Evolutionary conservation across 2,888 invertebrate species (phyloP).

Genomic region (Pycnomerus fuliginosus): DNA sequence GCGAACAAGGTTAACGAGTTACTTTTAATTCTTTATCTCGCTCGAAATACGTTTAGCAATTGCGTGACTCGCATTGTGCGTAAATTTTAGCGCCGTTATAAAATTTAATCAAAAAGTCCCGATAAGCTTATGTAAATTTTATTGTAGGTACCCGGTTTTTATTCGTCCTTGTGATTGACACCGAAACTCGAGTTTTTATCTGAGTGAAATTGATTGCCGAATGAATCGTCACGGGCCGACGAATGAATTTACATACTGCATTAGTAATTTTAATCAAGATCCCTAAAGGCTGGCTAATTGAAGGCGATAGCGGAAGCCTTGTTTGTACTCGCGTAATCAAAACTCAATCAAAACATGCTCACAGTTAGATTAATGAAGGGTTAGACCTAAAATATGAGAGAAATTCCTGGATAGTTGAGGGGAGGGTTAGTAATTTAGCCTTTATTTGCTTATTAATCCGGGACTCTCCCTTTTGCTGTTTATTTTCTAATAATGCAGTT

Average conservation of each 20-base stretch:
- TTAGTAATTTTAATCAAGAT: conserved; percentile 18
- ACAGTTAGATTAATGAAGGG: conserved; percentile 24
- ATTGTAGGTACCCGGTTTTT: conserved; percentile 6
- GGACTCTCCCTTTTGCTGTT: conserved; percentile 13
- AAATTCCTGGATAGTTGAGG: conserved; percentile 12
- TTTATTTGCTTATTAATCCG: conserved; percentile 24
- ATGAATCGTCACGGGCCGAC: no score
- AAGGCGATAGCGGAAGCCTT: conserved; percentile 13
- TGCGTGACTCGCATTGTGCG: no score
- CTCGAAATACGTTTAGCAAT: no score
- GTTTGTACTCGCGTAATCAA: conserved; percentile 18
- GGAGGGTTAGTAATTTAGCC: conserved; percentile 11
- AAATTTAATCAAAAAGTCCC: conserved; percentile 9
- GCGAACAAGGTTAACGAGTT: no score
- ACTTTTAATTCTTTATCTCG: no score
- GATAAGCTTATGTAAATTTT: conserved; percentile 13
- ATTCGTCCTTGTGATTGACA: conserved; percentile 13
- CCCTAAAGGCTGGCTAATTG: conserved; percentile 5
- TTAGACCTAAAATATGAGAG: conserved; percentile 17
- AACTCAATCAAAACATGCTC: conserved; percentile 24
- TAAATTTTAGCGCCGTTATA: no score
- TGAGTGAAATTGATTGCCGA: conserved; percentile 6
- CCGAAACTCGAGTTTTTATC: conserved; percentile 10
- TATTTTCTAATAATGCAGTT: conserved; percentile 18
- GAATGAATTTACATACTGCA: conserved; percentile 15